A percentile compares a stretch with the other conserved stretches of the same genome.
Conservation (phyloP, 1,140 invertebrate genomes). For the Drosophila pachea region DNA sequence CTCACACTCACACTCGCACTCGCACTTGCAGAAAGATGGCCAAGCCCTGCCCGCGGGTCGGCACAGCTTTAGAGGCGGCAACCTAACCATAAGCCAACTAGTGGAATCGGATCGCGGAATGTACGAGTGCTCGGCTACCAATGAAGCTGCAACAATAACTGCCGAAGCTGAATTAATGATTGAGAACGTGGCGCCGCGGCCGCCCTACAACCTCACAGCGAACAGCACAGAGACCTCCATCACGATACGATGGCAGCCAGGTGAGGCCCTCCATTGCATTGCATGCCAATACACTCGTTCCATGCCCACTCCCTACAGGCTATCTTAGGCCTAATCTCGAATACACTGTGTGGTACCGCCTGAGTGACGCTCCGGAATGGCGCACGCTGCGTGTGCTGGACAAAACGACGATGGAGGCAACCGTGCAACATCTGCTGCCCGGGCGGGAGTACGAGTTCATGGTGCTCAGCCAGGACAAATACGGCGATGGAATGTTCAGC, state of each 20-base stretch:
- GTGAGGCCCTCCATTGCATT: conserved; percentile 53
- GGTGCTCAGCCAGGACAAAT: conserved; percentile 91
- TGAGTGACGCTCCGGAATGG: conserved; percentile 87
- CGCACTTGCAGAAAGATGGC: conserved; percentile 85
- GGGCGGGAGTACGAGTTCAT: conserved; percentile 93
- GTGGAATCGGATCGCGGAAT: conserved; percentile 92
- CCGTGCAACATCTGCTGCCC: conserved; percentile 87
- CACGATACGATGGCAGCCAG: conserved; percentile 90
- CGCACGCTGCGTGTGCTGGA: conserved; percentile 85
- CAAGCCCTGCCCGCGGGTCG: conserved; percentile 85
- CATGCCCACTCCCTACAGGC: conserved; percentile 78
- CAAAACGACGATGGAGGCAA: conserved; percentile 86
- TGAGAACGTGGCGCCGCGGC: conserved; percentile 91
- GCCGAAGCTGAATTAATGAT: conserved; percentile 93
- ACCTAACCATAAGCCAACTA: conserved; percentile 91
- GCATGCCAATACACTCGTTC: neutral
- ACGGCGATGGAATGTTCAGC: conserved; percentile 94
- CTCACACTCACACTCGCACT: conserved; percentile 7
- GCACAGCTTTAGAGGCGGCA: conserved; percentile 86
- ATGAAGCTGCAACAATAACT: conserved; percentile 94
- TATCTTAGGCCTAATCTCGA: conserved; percentile 89
- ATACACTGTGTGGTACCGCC: conserved; percentile 91
- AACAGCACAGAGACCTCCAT: conserved; percentile 88
- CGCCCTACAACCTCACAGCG: conserved; percentile 93
- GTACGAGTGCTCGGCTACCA: conserved; percentile 94